These are phyloP conservation scores for Seira musarum DNA, from an alignment of 2,888 invertebrate species.

Conservation along the genomic window DNA sequence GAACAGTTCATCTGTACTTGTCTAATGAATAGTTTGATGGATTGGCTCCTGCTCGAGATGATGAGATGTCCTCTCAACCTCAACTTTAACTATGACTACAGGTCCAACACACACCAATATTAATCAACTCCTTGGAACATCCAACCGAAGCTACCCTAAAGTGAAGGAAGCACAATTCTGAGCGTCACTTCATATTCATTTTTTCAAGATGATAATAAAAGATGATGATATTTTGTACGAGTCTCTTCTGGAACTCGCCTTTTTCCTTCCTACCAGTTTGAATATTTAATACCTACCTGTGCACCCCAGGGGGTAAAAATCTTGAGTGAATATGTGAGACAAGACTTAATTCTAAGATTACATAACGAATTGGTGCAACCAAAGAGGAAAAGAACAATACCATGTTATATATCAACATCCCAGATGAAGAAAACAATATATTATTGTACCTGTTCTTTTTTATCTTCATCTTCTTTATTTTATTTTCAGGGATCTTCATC, in stretches of 20 bases:
- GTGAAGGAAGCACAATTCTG: conserved; percentile 16
- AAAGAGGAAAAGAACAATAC: conserved; percentile 30
- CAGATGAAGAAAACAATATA: background rate
- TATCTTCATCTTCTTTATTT: background rate
- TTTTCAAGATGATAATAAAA: background rate
- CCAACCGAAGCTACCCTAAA: background rate
- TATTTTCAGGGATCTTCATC: no score
- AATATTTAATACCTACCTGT: conserved; percentile 44
- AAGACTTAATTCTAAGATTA: conserved; percentile 25
- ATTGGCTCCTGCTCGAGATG: conserved; percentile 27
- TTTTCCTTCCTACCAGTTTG: conserved; percentile 26
- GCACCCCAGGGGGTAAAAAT: conserved; percentile 28
- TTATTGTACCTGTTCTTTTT: background rate
- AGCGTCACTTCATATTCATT: conserved; percentile 29
- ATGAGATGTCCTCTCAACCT: background rate
- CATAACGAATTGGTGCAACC: conserved; percentile 30
- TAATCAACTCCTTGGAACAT: no score
- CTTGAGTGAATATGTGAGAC: background rate
- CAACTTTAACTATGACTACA: background rate
- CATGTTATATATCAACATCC: conserved; percentile 19
- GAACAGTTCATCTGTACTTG: background rate
- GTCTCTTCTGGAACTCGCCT: background rate
- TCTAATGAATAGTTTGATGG: conserved; percentile 17
- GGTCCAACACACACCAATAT: no score
- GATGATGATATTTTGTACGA: background rate